phyloP scores from a whole-genome alignment of 2,113 vertebrate species.

The Macaca mulatta region DNA sequence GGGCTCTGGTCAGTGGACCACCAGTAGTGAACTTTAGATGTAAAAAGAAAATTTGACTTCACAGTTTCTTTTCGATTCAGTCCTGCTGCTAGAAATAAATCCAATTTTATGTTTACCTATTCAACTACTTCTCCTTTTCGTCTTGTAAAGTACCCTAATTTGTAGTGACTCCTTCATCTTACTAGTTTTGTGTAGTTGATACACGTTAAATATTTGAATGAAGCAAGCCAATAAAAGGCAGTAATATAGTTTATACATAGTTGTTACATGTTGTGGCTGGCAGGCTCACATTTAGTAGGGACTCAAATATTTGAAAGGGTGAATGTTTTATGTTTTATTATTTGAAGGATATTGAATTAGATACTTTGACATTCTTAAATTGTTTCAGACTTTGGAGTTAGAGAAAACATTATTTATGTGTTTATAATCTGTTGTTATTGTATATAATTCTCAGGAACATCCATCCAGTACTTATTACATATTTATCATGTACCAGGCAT shows the following conservation, averaged over 20 bases:
- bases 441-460: background rate
- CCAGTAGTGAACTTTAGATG: background rate
- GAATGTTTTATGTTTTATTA: slow-evolving; percentile 23
- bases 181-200: slow-evolving; percentile 39
- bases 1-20: background rate
- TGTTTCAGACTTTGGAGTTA: slow-evolving; percentile 45
- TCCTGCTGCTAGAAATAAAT: background rate
- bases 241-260: background rate
- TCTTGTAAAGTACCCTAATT: slow-evolving; percentile 13
- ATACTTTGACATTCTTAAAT: slow-evolving; percentile 49
- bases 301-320: slow-evolving; percentile 38
- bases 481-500: background rate
- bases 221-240: slow-evolving; percentile 53
- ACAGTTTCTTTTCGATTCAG: background rate
- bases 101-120: slow-evolving; percentile 16
- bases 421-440: background rate
- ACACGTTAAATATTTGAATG: slow-evolving; percentile 14
- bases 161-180: slow-evolving; percentile 27
- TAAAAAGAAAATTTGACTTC: background rate
- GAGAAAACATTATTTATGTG: slow-evolving; percentile 40
- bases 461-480: background rate
- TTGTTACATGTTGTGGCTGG: background rate
- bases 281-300: background rate
- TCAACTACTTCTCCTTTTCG: slow-evolving; percentile 13
- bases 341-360: slow-evolving; percentile 4